These are phyloP conservation scores for Dryococelus australis DNA, from an alignment of 2,888 invertebrate species.

Conservation along the genomic window DNA sequence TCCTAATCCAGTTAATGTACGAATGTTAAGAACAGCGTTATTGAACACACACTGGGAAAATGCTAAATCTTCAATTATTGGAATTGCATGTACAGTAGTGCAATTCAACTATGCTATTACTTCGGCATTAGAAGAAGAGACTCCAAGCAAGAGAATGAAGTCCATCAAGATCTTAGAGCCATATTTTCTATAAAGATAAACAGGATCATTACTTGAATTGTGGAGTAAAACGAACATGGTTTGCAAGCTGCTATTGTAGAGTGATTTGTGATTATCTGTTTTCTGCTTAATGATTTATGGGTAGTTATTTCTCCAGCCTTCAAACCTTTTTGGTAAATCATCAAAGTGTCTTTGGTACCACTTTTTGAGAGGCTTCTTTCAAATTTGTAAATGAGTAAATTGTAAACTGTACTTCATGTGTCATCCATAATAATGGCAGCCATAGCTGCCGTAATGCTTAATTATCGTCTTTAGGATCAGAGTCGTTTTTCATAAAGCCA, in stretches of 20 bases:
- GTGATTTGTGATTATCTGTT: neutral
- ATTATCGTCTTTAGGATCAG: conserved; percentile 13
- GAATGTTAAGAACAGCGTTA: conserved; percentile 17
- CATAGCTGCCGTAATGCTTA: neutral
- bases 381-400: conserved; percentile 16
- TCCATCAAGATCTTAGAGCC: conserved; percentile 10
- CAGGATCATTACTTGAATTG: neutral
- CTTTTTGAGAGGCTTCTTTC: neutral
- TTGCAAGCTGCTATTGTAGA: neutral
- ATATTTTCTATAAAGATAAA: conserved; percentile 25
- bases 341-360: neutral
- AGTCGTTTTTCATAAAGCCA: neutral
- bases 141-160: neutral
- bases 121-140: conserved; percentile 7
- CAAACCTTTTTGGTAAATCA: neutral
- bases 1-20: conserved; percentile 23
- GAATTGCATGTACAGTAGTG: conserved; percentile 13
- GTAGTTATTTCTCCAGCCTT: neutral
- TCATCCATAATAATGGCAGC: neutral
- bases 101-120: neutral
- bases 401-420: neutral
- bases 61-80: conserved; percentile 12
- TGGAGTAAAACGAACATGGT: neutral
- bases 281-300: neutral
- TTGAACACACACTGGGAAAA: neutral